phyloP scores from a whole-genome alignment of 1,140 invertebrate species.

The Cydia fagiglandana region DNA sequence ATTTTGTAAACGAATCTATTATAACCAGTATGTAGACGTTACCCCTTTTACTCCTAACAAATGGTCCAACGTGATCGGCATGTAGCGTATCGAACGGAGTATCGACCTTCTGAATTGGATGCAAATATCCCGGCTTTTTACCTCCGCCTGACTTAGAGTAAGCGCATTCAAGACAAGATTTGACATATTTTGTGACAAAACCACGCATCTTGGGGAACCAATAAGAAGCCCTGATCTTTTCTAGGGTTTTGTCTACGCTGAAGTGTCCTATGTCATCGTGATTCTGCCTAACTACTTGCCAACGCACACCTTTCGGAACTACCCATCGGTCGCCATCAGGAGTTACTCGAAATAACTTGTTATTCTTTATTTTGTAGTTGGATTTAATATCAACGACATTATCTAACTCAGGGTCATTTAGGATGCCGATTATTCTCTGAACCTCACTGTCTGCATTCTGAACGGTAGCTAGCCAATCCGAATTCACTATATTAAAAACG shows the following conservation, averaged over 20 bases:
- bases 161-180: too few relatives aligned
- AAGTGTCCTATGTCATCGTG: constrained; percentile 22
- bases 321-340: constrained; percentile 27
- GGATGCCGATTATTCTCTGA: constrained; percentile 34
- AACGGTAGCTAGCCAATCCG: constrained; percentile 39
- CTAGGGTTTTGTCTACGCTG: constrained; percentile 7
- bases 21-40: constrained; percentile 30
- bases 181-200: background rate
- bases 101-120: constrained; percentile 9
- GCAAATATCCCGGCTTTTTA: too few relatives aligned
- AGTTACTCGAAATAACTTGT: constrained; percentile 28
- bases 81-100: too few relatives aligned
- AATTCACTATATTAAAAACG: background rate
- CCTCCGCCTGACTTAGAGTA: too few relatives aligned
- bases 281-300: too few relatives aligned
- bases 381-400: constrained; percentile 25
- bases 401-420: constrained; percentile 36
- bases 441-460: constrained; percentile 36
- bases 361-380: constrained; percentile 28
- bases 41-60: constrained; percentile 15
- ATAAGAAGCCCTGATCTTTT: constrained; percentile 9
- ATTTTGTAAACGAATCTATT: constrained; percentile 31
- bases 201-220: constrained; percentile 20
- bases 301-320: constrained; percentile 20
- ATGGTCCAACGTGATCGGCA: background rate